Evolutionary conservation across 2,797 vertebrate genomes (phyloP), one percentile per base, ranked within the genome.

Genomic region (Siniperca undulata): DNA sequence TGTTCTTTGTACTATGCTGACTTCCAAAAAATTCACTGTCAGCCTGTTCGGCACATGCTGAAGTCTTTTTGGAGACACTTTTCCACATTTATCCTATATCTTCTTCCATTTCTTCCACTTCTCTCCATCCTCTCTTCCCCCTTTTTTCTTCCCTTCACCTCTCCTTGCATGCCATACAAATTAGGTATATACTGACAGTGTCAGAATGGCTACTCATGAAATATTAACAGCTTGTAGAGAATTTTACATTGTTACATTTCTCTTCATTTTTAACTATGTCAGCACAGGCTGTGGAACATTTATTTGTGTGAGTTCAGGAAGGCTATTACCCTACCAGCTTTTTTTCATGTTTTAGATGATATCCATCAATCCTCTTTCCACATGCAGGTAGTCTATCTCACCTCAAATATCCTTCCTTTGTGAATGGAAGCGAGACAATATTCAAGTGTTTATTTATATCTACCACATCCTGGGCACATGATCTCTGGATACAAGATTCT

Each of bases 221-320:
- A 95, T 95, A 95, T 96, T 95, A 95, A 95, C 92, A 92, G 93
- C 92, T 87, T 94, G 92, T 91, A 90, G 94, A 94, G 91, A 86
- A 84, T 95, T 95, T 94, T 93, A 92, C 94, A 86, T 88, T 44
- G 89, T 88, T 83, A 86, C 91, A 92, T 95, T 94, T 88, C 93
- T 94, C 92, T 93, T 94, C 88, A 93, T 94, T 94, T 94, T 93
- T 91, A 92, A 94, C 92, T 85, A 78, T 93, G 92, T 94, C 94
- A 93, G 94, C 92, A 88, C 86, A 92, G 85, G 80, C 89, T 85
- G 86, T 84, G 85, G 81, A 83, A 86, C 84, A 80, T 91, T 92
- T 94, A 91, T 94, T 93, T 92, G 91, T 88, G 93, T 81, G 89
- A 88, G 88, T 89, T 93, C 89, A 91, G 90, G 89, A 85, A 86